Evolutionary conservation across 1,140 invertebrate genomes (phyloP), one percentile per base, ranked within the genome.

Genomic region (Centruroides sculpturatus): DNA sequence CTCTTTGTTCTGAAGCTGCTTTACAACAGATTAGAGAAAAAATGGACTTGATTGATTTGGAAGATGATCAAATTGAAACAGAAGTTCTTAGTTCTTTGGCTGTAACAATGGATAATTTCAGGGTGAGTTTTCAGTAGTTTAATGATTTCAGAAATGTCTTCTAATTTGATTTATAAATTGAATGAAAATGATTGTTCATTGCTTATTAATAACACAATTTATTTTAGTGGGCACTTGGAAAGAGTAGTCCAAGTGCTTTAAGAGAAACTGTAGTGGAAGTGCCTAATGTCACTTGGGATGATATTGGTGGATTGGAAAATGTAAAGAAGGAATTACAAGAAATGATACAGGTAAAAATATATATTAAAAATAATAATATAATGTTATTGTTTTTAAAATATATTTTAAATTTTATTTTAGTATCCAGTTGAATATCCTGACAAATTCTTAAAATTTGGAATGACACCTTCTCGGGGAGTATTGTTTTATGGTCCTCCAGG

Each of bases 341-440:
- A 78, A 78, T 98, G 71, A 92, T 99, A 50, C 85, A 85, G 74
- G 81, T 82, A 73, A 64, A 59, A 23, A 23, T 23, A 69, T 41
- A n/a, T 61, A 58, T 46, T 58, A 65, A 23, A 23, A 23, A 23
- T 23, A 23, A 23, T 23, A 23, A 23, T 23, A 23, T 23, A 23
- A 23, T 23, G 23, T 23, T 23, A 23, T 23, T 23, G 23, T 23
- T 23, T 23, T 23, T 23, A 23, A 23, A 23, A 23, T 23, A 23
- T 48, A 35, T 48, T 35, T 6, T 59, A 59, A 52, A 67, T 70
- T 23, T 57, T 35, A 64, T 64, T 68, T 41, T 80, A 97, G 81
- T 99, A 99, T 76, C 97, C 97, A 35, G 97, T 99, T 36, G 96
- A 99, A 75, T 95, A 99, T 82, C 97, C 97, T 8, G 97, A 99